Conservation (phyloP, 2,797 vertebrate species). For the Dryobates pubescens region DNA sequence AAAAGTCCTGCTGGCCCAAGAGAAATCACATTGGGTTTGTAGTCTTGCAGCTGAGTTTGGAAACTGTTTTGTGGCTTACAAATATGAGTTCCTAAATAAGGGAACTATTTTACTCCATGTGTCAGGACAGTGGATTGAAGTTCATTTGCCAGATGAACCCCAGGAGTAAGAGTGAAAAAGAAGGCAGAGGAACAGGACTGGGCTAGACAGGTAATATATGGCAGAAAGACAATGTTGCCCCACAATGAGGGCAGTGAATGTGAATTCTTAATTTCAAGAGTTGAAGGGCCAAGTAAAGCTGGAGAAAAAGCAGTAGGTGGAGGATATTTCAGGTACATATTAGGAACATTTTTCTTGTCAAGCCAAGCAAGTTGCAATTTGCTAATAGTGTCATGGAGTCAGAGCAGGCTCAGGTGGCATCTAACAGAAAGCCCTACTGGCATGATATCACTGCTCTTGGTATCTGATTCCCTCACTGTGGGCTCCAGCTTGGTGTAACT, state of each 20-base stretch:
- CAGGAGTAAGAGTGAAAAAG: background rate
- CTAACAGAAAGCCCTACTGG: background rate
- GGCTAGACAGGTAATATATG: background rate
- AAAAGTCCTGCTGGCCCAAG: background rate
- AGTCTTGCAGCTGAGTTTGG: background rate
- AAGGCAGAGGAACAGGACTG: background rate
- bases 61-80: conserved; percentile 1
- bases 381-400: rapidly evolving
- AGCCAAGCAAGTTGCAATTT: background rate
- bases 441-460: background rate
- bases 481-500: background rate
- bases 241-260: background rate
- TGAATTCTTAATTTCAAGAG: background rate
- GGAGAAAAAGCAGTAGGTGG: background rate
- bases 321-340: background rate
- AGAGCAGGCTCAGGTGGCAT: rapidly evolving
- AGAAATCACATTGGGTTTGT: background rate
- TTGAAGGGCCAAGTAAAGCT: background rate
- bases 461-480: background rate
- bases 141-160: background rate
- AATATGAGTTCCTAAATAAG: background rate
- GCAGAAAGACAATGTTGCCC: background rate
- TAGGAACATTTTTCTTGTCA: background rate
- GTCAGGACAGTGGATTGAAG: background rate
- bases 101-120: background rate